Conservation (phyloP, 1,140 invertebrate species). For the Agrilus planipennis region DNA sequence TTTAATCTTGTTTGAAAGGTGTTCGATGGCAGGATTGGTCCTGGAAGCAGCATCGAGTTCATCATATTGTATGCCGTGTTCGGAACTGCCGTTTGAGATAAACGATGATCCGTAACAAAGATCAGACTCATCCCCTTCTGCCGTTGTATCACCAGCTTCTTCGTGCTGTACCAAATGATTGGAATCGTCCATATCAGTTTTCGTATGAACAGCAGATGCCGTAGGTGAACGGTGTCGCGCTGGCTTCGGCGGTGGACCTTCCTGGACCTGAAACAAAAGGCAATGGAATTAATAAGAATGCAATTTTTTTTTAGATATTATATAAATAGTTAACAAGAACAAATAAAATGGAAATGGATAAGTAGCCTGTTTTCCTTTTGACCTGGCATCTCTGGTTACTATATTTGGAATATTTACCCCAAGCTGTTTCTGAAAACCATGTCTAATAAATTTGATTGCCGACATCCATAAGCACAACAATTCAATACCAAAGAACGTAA, state of each 20-base stretch:
- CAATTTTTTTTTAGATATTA: no score
- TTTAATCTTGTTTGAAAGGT: constrained; percentile 75
- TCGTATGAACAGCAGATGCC: constrained; percentile 15
- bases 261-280: constrained; percentile 24
- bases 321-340: no score
- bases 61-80: constrained; percentile 37
- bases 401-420: no score
- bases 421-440: no score
- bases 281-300: neutral
- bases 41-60: constrained; percentile 34
- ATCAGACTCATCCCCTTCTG: constrained; percentile 15
- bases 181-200: constrained; percentile 20
- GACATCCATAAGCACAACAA: no score
- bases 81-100: constrained; percentile 42
- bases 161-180: constrained; percentile 10
- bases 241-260: constrained; percentile 21
- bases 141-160: constrained; percentile 8
- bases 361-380: no score
- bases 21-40: constrained; percentile 60
- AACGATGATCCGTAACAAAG: constrained; percentile 32
- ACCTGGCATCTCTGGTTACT: no score
- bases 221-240: constrained; percentile 28
- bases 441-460: no score
- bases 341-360: no score
- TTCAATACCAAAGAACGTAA: no score